Evolutionary conservation across 2,888 invertebrate genomes (phyloP).

Genomic region (Polyploca ridens): DNA sequence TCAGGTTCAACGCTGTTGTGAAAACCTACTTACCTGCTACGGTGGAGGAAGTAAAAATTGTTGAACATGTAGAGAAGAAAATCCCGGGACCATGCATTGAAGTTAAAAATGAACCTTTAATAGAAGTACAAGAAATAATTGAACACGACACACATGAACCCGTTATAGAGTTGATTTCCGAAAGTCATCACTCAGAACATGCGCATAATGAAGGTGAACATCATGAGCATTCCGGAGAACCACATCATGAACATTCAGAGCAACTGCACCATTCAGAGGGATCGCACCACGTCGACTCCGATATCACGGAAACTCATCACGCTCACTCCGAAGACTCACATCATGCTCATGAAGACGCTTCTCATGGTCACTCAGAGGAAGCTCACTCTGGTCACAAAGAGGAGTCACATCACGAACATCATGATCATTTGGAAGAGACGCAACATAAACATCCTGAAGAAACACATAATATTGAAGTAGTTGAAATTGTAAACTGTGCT

Average conservation of each 20-base stretch:
- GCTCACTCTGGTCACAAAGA: not conserved
- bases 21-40: constrained; percentile 59
- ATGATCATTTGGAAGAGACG: not conserved
- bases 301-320: not conserved
- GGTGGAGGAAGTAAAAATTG: constrained; percentile 27
- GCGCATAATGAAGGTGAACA: not conserved
- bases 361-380: constrained; percentile 8
- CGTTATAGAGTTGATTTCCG: constrained; percentile 8
- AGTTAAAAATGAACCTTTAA: constrained; percentile 53
- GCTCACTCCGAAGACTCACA: not conserved
- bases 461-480: not conserved
- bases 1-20: constrained; percentile 74
- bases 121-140: constrained; percentile 12
- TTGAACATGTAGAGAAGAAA: constrained; percentile 25
- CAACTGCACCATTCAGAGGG: too few relatives aligned
- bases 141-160: constrained; percentile 17
- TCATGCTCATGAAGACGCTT: not conserved
- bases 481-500: constrained; percentile 8
- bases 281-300: too few relatives aligned
- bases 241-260: not conserved
- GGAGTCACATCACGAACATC: constrained; percentile 9
- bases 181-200: constrained; percentile 11
- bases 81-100: constrained; percentile 49
- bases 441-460: not conserved
- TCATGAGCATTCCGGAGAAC: not conserved